Evolutionary conservation across 2,113 vertebrate genomes (phyloP).

Genomic region (Gallinago media): DNA sequence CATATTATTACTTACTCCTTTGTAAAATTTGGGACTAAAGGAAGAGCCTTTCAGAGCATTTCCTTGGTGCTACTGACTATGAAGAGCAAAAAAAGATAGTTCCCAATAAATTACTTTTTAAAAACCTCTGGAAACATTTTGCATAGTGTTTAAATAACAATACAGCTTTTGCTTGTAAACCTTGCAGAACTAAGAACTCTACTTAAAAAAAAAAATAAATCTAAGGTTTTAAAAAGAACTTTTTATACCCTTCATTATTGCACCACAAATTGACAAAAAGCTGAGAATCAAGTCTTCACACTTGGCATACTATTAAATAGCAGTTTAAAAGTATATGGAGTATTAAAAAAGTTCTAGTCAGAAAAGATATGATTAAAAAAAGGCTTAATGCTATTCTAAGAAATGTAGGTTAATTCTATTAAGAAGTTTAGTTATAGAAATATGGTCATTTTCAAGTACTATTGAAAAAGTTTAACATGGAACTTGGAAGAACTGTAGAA

Average conservation of each 20-base stretch:
- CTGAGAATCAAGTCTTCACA: neutral
- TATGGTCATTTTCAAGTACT: neutral
- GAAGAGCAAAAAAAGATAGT: neutral
- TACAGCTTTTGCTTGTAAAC: neutral
- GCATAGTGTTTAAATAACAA: neutral
- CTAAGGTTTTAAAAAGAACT: neutral
- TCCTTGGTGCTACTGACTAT: neutral
- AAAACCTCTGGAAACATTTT: neutral
- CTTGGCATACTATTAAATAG: neutral
- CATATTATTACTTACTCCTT: neutral
- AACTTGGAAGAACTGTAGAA: neutral
- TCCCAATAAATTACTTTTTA: neutral
- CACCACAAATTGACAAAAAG: neutral
- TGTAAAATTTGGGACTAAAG: neutral
- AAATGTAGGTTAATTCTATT: neutral
- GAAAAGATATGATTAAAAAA: neutral
- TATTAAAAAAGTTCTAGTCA: neutral
- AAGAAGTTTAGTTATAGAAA: neutral
- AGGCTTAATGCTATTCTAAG: neutral
- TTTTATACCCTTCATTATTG: neutral
- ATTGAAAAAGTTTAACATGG: neutral
- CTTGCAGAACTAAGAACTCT: neutral
- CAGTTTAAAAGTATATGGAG: neutral
- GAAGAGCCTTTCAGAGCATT: neutral
- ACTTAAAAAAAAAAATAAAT: neutral